Evolutionary conservation across 2,888 invertebrate species (phyloP).

Genomic region (Poecilus cupreus): DNA sequence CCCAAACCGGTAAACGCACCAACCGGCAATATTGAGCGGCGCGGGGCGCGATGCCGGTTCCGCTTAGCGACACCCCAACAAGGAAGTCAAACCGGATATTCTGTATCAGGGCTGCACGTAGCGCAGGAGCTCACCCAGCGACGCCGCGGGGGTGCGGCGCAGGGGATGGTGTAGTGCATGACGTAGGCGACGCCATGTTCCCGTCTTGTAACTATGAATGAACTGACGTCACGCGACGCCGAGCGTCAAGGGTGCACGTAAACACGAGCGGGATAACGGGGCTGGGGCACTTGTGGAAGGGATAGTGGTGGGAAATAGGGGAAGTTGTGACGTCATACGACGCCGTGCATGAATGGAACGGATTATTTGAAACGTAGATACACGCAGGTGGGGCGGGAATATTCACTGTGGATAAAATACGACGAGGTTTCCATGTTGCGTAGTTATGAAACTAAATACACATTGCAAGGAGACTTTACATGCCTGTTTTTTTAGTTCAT

Average conservation of each 20-base stretch:
- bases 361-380: too few species aligned
- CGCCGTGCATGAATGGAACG: neutral
- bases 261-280: neutral
- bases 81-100: slow-evolving; percentile 50
- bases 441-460: too few species aligned
- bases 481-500: too few species aligned
- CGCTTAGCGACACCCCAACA: neutral
- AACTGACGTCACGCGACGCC: slow-evolving; percentile 65
- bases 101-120: slow-evolving; percentile 62
- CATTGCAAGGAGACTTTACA: too few species aligned
- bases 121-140: neutral
- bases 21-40: too few species aligned
- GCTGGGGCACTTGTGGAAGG: neutral
- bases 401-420: too few species aligned
- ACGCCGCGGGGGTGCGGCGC: slow-evolving; percentile 59
- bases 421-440: too few species aligned
- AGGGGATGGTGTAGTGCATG: slow-evolving; percentile 63
- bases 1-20: too few species aligned
- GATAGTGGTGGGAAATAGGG: neutral
- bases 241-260: neutral
- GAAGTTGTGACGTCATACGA: neutral
- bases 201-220: slow-evolving; percentile 66
- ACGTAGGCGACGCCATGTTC: slow-evolving; percentile 65
- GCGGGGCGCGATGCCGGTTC: neutral
- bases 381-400: too few species aligned